A percentile compares a stretch with the other conserved stretches of the same genome.
Evolutionary conservation across 2,888 invertebrate species (phyloP).

Genomic region (Tetragonisca angustula): DNA sequence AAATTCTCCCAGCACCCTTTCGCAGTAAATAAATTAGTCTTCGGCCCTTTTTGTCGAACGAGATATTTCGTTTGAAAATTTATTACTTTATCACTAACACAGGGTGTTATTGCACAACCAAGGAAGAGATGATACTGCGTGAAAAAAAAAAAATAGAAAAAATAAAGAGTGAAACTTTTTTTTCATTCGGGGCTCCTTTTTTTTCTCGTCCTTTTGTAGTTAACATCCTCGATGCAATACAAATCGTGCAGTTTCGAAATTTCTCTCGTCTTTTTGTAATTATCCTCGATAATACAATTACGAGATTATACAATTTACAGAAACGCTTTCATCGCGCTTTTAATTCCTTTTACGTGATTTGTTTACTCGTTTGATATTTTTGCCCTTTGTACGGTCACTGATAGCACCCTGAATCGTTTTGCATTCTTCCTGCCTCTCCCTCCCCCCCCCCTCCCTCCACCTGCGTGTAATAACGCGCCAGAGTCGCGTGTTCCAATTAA

Average conservation of each 20-base stretch:
- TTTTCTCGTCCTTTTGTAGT: no score
- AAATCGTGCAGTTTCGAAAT: neutral
- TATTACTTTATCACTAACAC: no score
- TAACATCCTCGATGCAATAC: no score
- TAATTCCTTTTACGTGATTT: neutral
- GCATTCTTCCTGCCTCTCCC: neutral
- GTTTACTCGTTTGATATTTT: neutral
- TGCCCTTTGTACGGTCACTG: neutral
- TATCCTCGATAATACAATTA: no score
- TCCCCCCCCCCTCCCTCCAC: no score
- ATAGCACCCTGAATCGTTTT: neutral
- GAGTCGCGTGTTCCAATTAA: slow-evolving; percentile 17
- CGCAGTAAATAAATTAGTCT: neutral
- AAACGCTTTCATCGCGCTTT: neutral
- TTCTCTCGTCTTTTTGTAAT: neutral
- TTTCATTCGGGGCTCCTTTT: no score
- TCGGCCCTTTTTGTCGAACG: neutral
- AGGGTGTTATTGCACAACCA: no score
- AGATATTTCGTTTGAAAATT: no score
- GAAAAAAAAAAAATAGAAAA: no score
- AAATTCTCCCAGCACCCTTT: neutral
- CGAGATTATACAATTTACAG: neutral
- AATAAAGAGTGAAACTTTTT: no score
- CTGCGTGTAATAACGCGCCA: neutral
- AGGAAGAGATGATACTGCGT: no score